phyloP scores from a whole-genome alignment of 1,140 invertebrate genomes.

The Bombus turneri region DNA sequence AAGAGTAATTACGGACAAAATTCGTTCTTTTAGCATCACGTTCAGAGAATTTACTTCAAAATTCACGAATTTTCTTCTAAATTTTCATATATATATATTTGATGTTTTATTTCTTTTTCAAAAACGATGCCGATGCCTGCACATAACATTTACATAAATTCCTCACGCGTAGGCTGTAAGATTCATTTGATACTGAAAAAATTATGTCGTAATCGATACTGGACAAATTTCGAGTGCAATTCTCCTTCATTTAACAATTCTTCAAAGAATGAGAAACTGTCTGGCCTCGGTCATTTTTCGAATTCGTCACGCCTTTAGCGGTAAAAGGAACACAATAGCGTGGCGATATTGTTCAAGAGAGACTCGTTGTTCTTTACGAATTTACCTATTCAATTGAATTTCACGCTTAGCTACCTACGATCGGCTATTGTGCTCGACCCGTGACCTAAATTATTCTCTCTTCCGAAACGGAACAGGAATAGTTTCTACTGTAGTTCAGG shows the following conservation, averaged over 20 bases:
- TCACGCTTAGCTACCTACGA: constrained; percentile 62
- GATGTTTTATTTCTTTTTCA: background rate
- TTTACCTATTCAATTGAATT: constrained; percentile 71
- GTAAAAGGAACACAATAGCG: constrained; percentile 1
- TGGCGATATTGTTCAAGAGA: constrained; percentile 25
- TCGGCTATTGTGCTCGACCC: constrained; percentile 64
- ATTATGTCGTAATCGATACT: background rate
- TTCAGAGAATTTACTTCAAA: too few relatives aligned
- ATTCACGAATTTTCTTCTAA: background rate
- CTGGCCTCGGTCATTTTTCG: constrained; percentile 3
- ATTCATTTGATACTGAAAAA: background rate
- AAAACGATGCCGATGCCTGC: too few relatives aligned
- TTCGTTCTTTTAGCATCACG: too few relatives aligned
- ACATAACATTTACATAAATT: too few relatives aligned
- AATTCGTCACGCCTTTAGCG: constrained; percentile 12
- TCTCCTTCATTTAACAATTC: background rate
- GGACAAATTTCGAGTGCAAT: background rate
- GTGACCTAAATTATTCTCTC: constrained; percentile 66
- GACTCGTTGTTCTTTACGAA: constrained; percentile 57
- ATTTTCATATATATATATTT: too few relatives aligned
- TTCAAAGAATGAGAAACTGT: background rate
- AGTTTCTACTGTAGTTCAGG: constrained; percentile 50
- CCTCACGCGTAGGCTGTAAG: too few relatives aligned
- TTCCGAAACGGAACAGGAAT: constrained; percentile 60
- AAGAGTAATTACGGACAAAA: background rate